Evolutionary conservation across 1,140 invertebrate species (phyloP).

Genomic region (Thaumatotibia leucotreta): DNA sequence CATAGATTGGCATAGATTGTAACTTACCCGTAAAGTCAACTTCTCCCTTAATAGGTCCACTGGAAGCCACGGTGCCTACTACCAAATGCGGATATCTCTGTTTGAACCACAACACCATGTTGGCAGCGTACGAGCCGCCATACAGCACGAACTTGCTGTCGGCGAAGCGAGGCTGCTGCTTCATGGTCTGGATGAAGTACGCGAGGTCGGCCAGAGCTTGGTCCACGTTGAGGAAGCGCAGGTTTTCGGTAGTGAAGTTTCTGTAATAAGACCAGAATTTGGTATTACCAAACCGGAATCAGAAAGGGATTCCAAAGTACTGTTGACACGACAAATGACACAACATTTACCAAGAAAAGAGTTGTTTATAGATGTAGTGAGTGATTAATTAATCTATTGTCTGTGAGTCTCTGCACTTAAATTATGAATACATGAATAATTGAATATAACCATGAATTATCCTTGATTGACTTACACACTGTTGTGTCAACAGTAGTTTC

Average conservation of each 20-base stretch:
- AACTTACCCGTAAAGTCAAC: constrained; percentile 80
- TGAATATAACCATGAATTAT: too few relatives aligned
- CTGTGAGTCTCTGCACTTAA: too few relatives aligned
- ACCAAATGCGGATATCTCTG: constrained; percentile 87
- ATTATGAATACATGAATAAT: too few relatives aligned
- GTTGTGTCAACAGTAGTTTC: too few relatives aligned
- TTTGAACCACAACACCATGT: constrained; percentile 86
- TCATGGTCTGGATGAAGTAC: constrained; percentile 80
- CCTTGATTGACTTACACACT: too few relatives aligned
- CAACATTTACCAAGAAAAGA: too few relatives aligned
- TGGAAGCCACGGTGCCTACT: constrained; percentile 82
- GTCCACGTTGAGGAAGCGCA: constrained; percentile 83
- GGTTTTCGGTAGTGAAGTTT: constrained; percentile 78
- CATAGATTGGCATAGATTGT: background rate
- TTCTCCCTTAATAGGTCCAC: constrained; percentile 83
- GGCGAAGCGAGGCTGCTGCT: constrained; percentile 53
- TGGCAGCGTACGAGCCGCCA: constrained; percentile 90
- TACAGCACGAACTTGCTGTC: constrained; percentile 69
- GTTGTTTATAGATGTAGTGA: too few relatives aligned
- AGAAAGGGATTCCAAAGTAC: too few relatives aligned
- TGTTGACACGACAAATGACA: too few relatives aligned
- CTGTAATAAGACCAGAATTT: constrained; percentile 51
- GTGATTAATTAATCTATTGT: too few relatives aligned
- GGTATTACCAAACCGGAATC: too few relatives aligned
- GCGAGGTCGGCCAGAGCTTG: constrained; percentile 88